Conservation (phyloP, 2,797 vertebrate genomes). For the Salarias fasciatus region DNA sequence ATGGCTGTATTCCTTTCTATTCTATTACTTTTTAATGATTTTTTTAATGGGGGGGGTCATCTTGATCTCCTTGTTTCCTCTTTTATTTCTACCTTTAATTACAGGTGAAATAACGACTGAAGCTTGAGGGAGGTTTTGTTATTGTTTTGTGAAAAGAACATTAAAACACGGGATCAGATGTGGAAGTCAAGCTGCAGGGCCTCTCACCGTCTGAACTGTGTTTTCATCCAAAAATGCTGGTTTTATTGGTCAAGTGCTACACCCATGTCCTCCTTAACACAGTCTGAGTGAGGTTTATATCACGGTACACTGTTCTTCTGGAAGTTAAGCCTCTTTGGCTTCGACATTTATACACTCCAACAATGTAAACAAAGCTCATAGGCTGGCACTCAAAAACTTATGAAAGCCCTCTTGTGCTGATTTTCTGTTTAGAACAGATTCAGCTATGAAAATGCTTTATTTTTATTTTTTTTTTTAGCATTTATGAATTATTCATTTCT, state of each 20-base stretch:
- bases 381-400: slow-evolving; percentile 15
- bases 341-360: slow-evolving; percentile 32
- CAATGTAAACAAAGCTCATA: slow-evolving; percentile 61
- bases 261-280: slow-evolving; percentile 22
- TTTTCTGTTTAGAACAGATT: background rate
- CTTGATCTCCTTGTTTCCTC: too few relatives aligned
- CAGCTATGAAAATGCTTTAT: background rate
- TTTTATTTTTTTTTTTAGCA: background rate
- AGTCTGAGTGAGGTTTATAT: slow-evolving; percentile 26
- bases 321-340: slow-evolving; percentile 43
- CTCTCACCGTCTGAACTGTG: background rate
- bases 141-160: background rate
- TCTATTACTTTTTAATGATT: too few relatives aligned
- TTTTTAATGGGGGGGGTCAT: too few relatives aligned
- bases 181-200: slow-evolving; percentile 4
- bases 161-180: too few relatives aligned
- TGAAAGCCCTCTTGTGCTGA: slow-evolving; percentile 5
- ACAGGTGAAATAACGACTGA: background rate
- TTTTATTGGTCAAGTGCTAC: background rate
- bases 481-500: background rate
- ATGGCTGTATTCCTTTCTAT: too few relatives aligned
- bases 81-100: background rate
- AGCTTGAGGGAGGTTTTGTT: background rate
- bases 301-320: slow-evolving; percentile 26
- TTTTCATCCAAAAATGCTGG: background rate